Evolutionary conservation across 2,797 vertebrate species (phyloP).

Genomic region (Cygnus olor): DNA sequence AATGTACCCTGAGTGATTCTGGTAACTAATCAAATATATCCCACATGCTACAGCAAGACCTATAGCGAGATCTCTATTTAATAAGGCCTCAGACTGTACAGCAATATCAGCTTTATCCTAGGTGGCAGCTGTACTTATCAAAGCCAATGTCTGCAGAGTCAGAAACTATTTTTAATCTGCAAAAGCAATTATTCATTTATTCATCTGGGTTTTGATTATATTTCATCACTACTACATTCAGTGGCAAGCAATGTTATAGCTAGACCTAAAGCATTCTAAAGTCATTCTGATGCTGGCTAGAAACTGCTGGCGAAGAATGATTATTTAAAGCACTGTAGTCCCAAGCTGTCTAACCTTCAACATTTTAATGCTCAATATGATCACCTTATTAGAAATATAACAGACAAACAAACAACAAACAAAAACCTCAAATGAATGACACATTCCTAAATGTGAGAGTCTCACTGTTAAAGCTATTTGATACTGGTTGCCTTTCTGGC

Average conservation of each 20-base stretch:
- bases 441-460: background rate
- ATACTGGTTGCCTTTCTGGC: background rate
- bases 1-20: background rate
- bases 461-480: background rate
- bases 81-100: conserved; percentile 71
- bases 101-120: conserved; percentile 70
- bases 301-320: background rate
- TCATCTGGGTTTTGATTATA: conserved; percentile 34
- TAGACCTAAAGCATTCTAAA: background rate
- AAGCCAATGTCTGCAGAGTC: conserved; percentile 68
- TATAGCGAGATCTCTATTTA: conserved; percentile 66
- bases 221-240: conserved; percentile 37
- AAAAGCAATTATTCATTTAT: conserved; percentile 70
- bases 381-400: background rate
- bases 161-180: conserved; percentile 63
- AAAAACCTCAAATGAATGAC: background rate
- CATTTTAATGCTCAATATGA: background rate
- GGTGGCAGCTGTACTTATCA: conserved; percentile 74
- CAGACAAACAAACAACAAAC: background rate
- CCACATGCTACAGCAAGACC: background rate
- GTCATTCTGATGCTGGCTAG: background rate
- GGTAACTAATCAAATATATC: conserved; percentile 39
- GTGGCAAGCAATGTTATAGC: background rate
- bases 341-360: background rate
- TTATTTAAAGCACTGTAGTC: background rate